Evolutionary conservation across 2,113 vertebrate species (phyloP).

Genomic region (Carassius carassius): DNA sequence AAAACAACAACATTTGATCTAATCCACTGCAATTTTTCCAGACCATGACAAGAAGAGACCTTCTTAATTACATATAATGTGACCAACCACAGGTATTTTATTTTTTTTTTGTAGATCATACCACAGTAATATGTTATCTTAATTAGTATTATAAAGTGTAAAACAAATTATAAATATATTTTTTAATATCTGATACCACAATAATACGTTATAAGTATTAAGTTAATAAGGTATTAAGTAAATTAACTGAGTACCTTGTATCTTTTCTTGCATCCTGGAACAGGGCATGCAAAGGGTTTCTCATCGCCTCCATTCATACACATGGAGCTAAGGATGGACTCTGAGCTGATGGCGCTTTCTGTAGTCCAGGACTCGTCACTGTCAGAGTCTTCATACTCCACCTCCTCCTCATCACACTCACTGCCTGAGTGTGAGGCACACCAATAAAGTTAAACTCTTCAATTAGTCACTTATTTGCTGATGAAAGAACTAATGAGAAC

Average conservation of each 20-base stretch:
- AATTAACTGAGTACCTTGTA: constrained; percentile 82
- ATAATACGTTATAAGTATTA: neutral
- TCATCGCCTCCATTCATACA: constrained; percentile 98
- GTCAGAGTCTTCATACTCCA: constrained; percentile 97
- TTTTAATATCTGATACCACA: neutral
- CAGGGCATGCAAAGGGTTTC: constrained; percentile 97
- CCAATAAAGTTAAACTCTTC: constrained; percentile 35
- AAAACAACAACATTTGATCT: neutral
- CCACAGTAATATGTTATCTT: neutral
- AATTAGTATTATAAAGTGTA: too few relatives aligned
- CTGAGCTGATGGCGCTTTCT: constrained; percentile 97
- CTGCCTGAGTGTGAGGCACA: constrained; percentile 77
- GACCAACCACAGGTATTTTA: too few relatives aligned
- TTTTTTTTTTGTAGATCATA: neutral
- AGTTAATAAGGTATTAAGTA: too few relatives aligned
- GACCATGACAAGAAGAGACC: neutral
- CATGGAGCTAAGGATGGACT: constrained; percentile 98
- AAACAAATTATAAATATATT: too few relatives aligned
- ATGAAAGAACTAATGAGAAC: constrained; percentile 33
- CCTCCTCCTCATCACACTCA: constrained; percentile 96
- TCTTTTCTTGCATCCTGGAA: constrained; percentile 98
- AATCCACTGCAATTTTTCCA: neutral
- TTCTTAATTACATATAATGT: neutral
- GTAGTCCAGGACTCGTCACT: constrained; percentile 99
- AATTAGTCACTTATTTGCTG: constrained; percentile 46